Evolutionary conservation across 1,140 invertebrate genomes (phyloP).

Genomic region (Hyphantria cunea): DNA sequence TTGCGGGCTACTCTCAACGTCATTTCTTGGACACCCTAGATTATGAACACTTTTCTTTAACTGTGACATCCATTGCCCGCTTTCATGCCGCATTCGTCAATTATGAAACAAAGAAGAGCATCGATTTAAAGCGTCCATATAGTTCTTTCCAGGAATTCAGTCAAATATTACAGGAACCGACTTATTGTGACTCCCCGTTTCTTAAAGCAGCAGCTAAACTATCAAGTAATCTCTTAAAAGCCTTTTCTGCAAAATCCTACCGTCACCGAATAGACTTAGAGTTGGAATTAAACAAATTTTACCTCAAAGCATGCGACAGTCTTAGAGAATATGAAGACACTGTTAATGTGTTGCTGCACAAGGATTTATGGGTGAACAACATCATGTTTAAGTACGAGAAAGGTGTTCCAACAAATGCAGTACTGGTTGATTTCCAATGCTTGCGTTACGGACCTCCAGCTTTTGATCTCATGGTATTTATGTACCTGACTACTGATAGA

Average conservation of each 20-base stretch:
- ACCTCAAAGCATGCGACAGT: constrained; percentile 47
- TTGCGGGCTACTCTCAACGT: constrained; percentile 47
- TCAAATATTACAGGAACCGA: constrained; percentile 42
- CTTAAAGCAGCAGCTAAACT: constrained; percentile 52
- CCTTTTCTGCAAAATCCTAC: constrained; percentile 48
- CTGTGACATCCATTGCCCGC: constrained; percentile 45
- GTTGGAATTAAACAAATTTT: constrained; percentile 36
- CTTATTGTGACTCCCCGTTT: constrained; percentile 52
- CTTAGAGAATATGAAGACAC: constrained; percentile 49
- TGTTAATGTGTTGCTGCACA: constrained; percentile 76
- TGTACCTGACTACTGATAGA: constrained; percentile 66
- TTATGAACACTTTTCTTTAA: constrained; percentile 43
- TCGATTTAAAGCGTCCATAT: constrained; percentile 23
- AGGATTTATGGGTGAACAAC: constrained; percentile 81
- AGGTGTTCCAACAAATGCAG: constrained; percentile 50
- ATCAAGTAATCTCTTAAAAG: constrained; percentile 44
- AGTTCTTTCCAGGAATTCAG: constrained; percentile 41
- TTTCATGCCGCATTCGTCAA: constrained; percentile 63
- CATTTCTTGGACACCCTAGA: constrained; percentile 43
- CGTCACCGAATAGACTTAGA: constrained; percentile 43
- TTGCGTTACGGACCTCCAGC: constrained; percentile 70
- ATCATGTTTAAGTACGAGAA: constrained; percentile 74
- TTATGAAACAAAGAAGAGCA: constrained; percentile 44
- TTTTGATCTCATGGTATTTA: constrained; percentile 68
- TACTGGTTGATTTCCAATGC: constrained; percentile 76